A percentile compares a stretch with the other conserved stretches of the same genome.
Evolutionary conservation across 2,113 vertebrate species (phyloP).

Genomic region (Peromyscus maniculatus): DNA sequence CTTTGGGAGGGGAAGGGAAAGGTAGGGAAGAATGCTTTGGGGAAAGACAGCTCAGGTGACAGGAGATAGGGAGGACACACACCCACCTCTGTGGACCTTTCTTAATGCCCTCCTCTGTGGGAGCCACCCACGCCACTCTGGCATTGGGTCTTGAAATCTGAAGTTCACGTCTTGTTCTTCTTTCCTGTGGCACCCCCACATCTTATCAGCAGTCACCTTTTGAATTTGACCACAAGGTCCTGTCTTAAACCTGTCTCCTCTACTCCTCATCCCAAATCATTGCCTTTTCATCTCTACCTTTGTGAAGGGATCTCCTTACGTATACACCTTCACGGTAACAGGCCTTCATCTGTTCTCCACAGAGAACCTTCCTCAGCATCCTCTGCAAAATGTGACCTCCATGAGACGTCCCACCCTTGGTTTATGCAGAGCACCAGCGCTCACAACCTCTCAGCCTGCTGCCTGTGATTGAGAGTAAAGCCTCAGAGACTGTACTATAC

Average conservation of each 20-base stretch:
- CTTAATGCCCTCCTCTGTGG: not conserved
- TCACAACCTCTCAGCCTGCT: not conserved
- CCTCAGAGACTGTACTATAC: not conserved
- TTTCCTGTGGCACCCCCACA: not conserved
- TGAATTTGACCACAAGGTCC: not conserved
- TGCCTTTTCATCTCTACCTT: not conserved
- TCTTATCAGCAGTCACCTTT: not conserved
- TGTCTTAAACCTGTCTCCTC: not conserved
- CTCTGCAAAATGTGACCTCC: not conserved
- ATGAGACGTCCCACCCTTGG: not conserved
- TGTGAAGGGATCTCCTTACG: not conserved
- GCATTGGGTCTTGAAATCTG: not conserved
- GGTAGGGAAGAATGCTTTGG: not conserved
- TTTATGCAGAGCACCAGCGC: not conserved
- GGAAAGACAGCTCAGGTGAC: not conserved
- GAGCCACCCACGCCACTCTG: not conserved
- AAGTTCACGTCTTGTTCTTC: not conserved
- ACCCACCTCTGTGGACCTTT: not conserved
- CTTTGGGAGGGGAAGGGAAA: not conserved
- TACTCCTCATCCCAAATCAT: not conserved
- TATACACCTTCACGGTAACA: not conserved
- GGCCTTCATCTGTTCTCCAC: not conserved
- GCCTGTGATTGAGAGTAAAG: not conserved
- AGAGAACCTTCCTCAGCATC: not conserved
- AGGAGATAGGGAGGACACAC: not conserved